Evolutionary conservation across 1,140 invertebrate species (phyloP).

Genomic region (Cydia strobilella): DNA sequence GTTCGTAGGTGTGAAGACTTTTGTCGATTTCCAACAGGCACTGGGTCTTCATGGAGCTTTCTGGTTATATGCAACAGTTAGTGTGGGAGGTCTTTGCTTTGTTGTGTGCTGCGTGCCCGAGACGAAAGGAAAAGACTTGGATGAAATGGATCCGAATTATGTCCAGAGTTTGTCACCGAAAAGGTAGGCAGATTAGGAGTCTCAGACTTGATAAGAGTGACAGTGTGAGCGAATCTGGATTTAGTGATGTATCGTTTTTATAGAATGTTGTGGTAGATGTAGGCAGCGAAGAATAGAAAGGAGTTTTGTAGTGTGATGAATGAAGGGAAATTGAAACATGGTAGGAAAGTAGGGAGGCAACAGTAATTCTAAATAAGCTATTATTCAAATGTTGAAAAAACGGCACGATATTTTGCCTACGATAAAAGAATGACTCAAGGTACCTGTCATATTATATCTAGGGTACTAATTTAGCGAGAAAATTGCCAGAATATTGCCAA

Average conservation of each 20-base stretch:
- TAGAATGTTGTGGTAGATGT: slow-evolving; percentile 22
- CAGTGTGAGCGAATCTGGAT: neutral
- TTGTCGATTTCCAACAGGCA: slow-evolving; percentile 89
- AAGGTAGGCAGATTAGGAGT: slow-evolving; percentile 57
- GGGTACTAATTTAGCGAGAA: too few relatives aligned
- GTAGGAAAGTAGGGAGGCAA: neutral
- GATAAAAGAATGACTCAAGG: neutral
- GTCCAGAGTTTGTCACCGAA: slow-evolving; percentile 79
- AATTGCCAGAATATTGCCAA: too few relatives aligned
- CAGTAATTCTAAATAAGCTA: neutral
- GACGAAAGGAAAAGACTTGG: slow-evolving; percentile 93
- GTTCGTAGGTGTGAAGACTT: slow-evolving; percentile 95
- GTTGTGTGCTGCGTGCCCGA: slow-evolving; percentile 94
- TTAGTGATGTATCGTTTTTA: neutral
- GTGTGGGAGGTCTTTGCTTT: slow-evolving; percentile 91
- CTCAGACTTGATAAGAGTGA: neutral
- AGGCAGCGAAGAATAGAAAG: slow-evolving; percentile 5
- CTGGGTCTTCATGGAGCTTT: slow-evolving; percentile 92
- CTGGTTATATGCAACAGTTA: slow-evolving; percentile 94
- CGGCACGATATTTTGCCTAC: neutral
- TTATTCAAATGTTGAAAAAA: neutral
- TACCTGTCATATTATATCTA: too few relatives aligned
- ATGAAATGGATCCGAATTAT: slow-evolving; percentile 91
- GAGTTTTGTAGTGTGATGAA: slow-evolving; percentile 1
- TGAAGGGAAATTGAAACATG: neutral